Conservation (phyloP, 2,888 invertebrate species). For the Balanococcus diminutus region DNA sequence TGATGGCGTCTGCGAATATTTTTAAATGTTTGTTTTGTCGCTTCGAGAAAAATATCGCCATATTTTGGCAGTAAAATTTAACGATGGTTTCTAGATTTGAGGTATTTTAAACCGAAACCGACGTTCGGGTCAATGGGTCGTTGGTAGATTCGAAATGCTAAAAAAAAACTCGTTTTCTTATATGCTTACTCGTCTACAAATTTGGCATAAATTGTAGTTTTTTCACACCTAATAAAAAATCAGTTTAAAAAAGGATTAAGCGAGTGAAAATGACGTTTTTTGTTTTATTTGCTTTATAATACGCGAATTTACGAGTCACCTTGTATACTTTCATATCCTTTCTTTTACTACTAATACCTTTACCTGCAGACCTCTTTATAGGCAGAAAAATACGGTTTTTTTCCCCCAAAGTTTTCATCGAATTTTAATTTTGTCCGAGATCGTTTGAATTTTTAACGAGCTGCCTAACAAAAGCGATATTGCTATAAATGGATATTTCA, state of each 20-base stretch:
- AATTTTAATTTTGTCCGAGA: not conserved
- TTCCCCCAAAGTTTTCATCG: not conserved
- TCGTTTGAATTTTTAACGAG: not conserved
- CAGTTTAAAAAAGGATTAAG: too few species aligned
- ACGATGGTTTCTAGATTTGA: not conserved
- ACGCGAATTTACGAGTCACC: not conserved
- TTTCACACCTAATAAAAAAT: too few species aligned
- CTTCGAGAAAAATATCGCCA: not conserved
- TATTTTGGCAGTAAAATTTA: not conserved
- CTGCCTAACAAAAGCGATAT: not conserved
- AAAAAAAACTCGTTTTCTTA: too few species aligned
- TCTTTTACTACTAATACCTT: not conserved
- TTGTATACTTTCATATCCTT: not conserved
- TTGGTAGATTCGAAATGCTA: not conserved
- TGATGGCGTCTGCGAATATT: not conserved
- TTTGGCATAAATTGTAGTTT: not conserved
- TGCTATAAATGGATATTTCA: conserved; percentile 1
- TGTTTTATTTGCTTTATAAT: not conserved
- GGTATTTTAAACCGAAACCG: not conserved
- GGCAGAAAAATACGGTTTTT: not conserved
- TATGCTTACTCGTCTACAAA: too few species aligned
- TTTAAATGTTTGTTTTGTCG: not conserved
- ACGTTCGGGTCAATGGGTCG: not conserved
- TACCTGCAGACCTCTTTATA: not conserved
- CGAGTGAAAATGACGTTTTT: too few species aligned